Evolutionary conservation across 1,140 invertebrate genomes (phyloP), one percentile per base, ranked within the genome.

Genomic region (Drosophila parabipectinata): DNA sequence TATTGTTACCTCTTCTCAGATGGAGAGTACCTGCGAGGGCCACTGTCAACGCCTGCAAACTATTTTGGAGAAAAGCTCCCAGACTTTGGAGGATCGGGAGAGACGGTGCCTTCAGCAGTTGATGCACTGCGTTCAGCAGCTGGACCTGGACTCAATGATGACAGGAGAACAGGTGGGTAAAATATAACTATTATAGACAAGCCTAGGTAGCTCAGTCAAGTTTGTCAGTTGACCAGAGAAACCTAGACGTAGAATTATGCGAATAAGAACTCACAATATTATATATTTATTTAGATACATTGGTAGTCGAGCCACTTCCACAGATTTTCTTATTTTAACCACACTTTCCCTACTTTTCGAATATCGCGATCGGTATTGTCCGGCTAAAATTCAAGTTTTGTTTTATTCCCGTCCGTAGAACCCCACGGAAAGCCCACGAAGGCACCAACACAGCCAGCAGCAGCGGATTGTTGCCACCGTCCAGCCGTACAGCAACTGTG

Each of bases 61-160:
- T 51, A 66, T 92, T 41, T 48, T 90, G 18, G 69, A 78, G 26
- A 78, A 79, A 8, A 67, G 52, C 3, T 21, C 71, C 6, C 75
- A 73, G 18, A 63, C 62, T n/a, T 50, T 90, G 24, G 85, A 91
- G 57, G 93, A 92, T 34, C 93, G 93, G 59, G 93, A 94, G 59
- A 93, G 93, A 75, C 91, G 91, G 28, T 94, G 93, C 58, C 89
- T 94, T 78, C 93, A 94, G 74, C 93, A 94, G 73, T 90, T 94
- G 64, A 72, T 94, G 34, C 92, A 93, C 90, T 90, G 94, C 76
- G 89, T 94, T 52, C 93, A 94, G 67, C 93, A 93, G 75, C 90
- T 93, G 12, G 93, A 94, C 90, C 85, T 93, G 58, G 81, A 94
- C 61, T 69, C 79, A n/a, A 80, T 80, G 32, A 53, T 68, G 47